phyloP scores from a whole-genome alignment of 2,797 vertebrate species.

The Enteromius thamalakanensis region DNA sequence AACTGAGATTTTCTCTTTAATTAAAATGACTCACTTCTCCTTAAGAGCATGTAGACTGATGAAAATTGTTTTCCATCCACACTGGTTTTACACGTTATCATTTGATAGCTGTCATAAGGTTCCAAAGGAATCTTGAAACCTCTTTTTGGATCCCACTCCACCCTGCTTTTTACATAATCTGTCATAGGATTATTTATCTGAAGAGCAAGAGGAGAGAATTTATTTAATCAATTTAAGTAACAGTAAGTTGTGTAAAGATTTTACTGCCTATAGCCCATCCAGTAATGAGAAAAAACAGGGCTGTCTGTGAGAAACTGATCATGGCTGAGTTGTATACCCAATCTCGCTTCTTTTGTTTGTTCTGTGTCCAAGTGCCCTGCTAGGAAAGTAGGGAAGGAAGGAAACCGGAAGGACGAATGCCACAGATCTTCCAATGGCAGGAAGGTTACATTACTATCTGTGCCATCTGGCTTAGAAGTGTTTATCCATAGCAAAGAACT shows the following conservation, averaged over 20 bases:
- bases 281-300: conserved; percentile 55
- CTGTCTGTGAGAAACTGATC: conserved; percentile 58
- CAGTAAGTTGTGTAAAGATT: background rate
- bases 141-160: conserved; percentile 82
- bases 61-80: conserved; percentile 59
- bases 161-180: conserved; percentile 45
- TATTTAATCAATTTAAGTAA: background rate
- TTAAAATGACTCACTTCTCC: conserved; percentile 76
- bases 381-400: conserved; percentile 61
- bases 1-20: background rate
- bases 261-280: conserved; percentile 55
- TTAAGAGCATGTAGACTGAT: conserved; percentile 73
- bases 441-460: conserved; percentile 68
- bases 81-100: conserved; percentile 71
- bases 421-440: conserved; percentile 66
- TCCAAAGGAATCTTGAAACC: conserved; percentile 80
- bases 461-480: conserved; percentile 63
- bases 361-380: conserved; percentile 63
- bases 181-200: conserved; percentile 61
- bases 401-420: conserved; percentile 69
- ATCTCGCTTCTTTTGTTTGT: conserved; percentile 66
- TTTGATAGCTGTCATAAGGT: conserved; percentile 34
- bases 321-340: conserved; percentile 2
- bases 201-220: conserved; percentile 40
- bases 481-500: conserved; percentile 54